phyloP scores from a whole-genome alignment of 2,113 vertebrate genomes.

The Montifringilla adamsi region DNA sequence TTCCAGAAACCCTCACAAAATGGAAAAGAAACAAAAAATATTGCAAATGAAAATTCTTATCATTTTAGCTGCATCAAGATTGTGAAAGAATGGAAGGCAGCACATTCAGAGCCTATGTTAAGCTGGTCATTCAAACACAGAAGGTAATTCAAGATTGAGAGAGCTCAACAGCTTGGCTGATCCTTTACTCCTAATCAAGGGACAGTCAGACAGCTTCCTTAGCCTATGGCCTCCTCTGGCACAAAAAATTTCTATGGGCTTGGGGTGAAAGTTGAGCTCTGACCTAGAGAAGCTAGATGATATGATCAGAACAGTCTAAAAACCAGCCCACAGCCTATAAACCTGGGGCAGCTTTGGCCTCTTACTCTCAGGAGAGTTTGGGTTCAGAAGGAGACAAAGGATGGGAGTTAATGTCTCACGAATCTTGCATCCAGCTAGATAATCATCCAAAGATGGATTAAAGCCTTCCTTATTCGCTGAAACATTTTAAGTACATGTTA shows the following conservation, averaged over 20 bases:
- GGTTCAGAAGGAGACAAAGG: neutral
- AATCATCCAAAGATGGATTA: neutral
- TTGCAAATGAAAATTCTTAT: neutral
- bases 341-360: neutral
- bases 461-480: neutral
- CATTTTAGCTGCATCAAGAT: neutral
- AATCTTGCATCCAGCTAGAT: neutral
- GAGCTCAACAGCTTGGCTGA: neutral
- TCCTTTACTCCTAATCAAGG: neutral
- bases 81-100: neutral
- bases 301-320: neutral
- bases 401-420: neutral
- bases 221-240: neutral
- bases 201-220: neutral
- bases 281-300: neutral
- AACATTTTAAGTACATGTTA: neutral
- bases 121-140: neutral
- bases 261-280: neutral
- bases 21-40: neutral
- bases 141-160: neutral
- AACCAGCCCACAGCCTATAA: neutral
- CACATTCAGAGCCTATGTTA: neutral
- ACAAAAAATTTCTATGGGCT: neutral
- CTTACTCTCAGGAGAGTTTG: neutral
- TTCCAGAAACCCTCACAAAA: neutral